A percentile compares a stretch with the other conserved stretches of the same genome.
Evolutionary conservation across 1,140 invertebrate species (phyloP).

Genomic region (Apis laboriosa): DNA sequence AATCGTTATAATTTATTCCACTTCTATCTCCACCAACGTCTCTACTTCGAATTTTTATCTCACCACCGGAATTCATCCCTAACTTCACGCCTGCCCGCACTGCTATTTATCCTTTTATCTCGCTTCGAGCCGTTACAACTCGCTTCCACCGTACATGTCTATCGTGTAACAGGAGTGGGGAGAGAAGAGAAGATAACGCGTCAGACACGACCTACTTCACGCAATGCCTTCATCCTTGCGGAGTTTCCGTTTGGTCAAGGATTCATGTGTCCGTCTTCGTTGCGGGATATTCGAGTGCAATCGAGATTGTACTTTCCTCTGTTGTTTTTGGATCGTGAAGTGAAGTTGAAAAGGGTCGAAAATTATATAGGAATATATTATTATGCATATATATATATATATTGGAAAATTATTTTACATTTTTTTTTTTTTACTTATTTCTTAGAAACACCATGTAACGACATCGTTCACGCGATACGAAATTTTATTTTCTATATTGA

Average conservation of each 20-base stretch:
- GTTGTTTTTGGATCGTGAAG: too few relatives aligned
- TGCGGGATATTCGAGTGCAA: neutral
- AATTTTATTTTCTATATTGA: too few relatives aligned
- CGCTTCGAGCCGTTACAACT: neutral
- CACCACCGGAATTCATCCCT: neutral
- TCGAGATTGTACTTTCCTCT: neutral
- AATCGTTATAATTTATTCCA: neutral
- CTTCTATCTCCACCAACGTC: too few relatives aligned
- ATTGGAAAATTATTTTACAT: too few relatives aligned
- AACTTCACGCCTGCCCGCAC: neutral
- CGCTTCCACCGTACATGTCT: slow-evolving; percentile 1
- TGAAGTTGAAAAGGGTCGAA: too few relatives aligned
- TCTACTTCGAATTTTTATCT: slow-evolving; percentile 15
- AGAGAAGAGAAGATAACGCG: slow-evolving; percentile 29
- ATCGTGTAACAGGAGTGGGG: slow-evolving; percentile 26
- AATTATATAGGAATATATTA: too few relatives aligned
- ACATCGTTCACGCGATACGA: too few relatives aligned
- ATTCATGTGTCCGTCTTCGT: neutral
- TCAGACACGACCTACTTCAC: slow-evolving; percentile 41
- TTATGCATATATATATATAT: too few relatives aligned
- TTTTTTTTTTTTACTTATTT: too few relatives aligned
- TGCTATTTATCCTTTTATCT: slow-evolving; percentile 12
- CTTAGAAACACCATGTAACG: too few relatives aligned
- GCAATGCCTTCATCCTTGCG: slow-evolving; percentile 5
- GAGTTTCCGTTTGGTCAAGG: slow-evolving; percentile 25